Conservation (phyloP, 2,888 invertebrate genomes). For the Drosophila neotestacea region DNA sequence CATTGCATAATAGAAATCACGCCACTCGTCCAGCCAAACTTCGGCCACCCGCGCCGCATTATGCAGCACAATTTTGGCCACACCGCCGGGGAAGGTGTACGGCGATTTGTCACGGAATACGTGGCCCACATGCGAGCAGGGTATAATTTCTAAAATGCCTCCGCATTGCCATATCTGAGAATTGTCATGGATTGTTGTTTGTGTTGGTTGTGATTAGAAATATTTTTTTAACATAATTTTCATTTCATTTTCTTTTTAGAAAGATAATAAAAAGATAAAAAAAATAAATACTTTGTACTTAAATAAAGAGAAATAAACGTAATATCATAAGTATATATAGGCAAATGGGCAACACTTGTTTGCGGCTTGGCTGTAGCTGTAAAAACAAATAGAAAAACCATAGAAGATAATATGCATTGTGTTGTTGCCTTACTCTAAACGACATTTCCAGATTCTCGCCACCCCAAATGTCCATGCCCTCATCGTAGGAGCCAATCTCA, state of each 20-base stretch:
- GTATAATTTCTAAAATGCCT: conserved; percentile 96
- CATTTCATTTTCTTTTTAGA: background rate
- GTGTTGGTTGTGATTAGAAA: conserved; percentile 55
- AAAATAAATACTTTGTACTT: conserved; percentile 16
- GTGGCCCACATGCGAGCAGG: conserved; percentile 98
- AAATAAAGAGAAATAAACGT: conserved; percentile 31
- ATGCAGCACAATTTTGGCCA: conserved; percentile 97
- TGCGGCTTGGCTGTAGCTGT: conserved; percentile 76
- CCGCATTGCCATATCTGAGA: conserved; percentile 98
- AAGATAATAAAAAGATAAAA: conserved; percentile 22
- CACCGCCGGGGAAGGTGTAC: conserved; percentile 99
- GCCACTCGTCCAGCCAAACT: conserved; percentile 99
- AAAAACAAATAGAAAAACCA: conserved; percentile 52
- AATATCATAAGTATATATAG: conserved; percentile 22
- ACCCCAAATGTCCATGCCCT: conserved; percentile 99
- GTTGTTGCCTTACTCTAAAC: conserved; percentile 85
- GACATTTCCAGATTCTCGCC: conserved; percentile 86
- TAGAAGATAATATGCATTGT: conserved; percentile 24
- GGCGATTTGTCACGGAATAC: conserved; percentile 99
- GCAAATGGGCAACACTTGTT: conserved; percentile 61
- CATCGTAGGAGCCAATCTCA: conserved; percentile 98
- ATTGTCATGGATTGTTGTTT: conserved; percentile 79
- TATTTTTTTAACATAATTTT: conserved; percentile 25
- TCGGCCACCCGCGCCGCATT: conserved; percentile 99
- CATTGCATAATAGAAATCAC: conserved; percentile 99